Percentiles rank a stretch among this genome's conserved stretches.
These are phyloP conservation scores for Leptopilina drosophilae DNA, from an alignment of 2,888 invertebrate genomes.

Conservation along the genomic window DNA sequence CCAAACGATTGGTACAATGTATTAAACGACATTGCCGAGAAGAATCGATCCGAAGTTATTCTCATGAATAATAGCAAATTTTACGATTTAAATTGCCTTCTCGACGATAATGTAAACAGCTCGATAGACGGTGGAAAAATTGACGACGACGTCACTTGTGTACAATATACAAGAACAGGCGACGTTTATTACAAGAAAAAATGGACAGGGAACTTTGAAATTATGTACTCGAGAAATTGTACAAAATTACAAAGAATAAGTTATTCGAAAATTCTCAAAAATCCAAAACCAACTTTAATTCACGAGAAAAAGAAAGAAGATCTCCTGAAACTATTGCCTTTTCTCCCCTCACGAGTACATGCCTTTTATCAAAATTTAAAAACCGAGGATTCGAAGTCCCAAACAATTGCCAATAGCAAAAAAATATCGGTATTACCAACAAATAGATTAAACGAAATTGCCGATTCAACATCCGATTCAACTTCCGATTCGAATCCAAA, in stretches of 20 bases:
- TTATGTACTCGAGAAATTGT: background rate
- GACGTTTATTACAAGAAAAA: background rate
- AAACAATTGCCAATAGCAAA: no score
- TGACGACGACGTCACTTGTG: constrained; percentile 9
- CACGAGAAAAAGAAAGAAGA: constrained; percentile 50
- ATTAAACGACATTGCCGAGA: background rate
- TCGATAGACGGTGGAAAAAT: background rate
- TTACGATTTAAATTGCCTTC: background rate
- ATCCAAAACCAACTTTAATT: background rate
- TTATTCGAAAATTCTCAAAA: background rate
- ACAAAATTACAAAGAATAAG: background rate
- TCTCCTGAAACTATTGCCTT: constrained; percentile 48
- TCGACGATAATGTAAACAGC: background rate
- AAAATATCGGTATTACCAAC: background rate
- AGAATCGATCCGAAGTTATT: background rate
- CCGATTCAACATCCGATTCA: background rate
- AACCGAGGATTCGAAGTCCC: background rate
- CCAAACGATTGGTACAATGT: background rate
- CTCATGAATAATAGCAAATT: background rate
- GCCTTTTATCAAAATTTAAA: constrained; percentile 34
- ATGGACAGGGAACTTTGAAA: background rate
- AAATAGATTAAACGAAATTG: background rate
- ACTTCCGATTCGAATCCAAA: no score
- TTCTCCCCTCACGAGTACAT: constrained; percentile 40
- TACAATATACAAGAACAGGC: background rate